phyloP scores from a whole-genome alignment of 2,113 vertebrate genomes.

The Sciurus niger region DNA sequence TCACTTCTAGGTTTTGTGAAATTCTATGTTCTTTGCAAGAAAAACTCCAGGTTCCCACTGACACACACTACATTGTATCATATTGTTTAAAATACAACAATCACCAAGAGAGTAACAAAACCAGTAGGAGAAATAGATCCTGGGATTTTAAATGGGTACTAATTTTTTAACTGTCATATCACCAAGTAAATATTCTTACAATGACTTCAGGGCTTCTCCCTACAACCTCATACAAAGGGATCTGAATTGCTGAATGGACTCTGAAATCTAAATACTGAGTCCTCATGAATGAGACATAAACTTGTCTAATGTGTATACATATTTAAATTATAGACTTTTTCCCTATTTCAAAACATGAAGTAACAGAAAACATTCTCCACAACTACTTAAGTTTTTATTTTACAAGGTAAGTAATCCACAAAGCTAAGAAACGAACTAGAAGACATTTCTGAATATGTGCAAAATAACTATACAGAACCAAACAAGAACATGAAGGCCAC shows the following conservation, averaged over 20 bases:
- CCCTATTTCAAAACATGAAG: conserved; percentile 48
- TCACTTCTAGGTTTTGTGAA: conserved; percentile 49
- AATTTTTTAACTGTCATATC: conserved; percentile 30
- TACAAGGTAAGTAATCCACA: conserved; percentile 63
- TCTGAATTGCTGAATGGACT: conserved; percentile 34
- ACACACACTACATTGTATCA: not conserved
- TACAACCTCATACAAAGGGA: not conserved
- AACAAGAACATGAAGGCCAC: not conserved
- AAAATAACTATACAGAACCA: conserved; percentile 36
- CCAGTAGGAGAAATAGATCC: conserved; percentile 15
- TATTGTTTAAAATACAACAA: conserved; percentile 40
- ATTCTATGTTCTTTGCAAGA: conserved; percentile 20
- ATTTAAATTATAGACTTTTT: conserved; percentile 55
- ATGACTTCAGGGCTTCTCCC: not conserved
- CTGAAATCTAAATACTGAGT: conserved; percentile 44
- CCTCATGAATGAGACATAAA: conserved; percentile 45
- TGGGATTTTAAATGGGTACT: conserved; percentile 32
- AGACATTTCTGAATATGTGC: conserved; percentile 51
- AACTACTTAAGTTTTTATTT: conserved; percentile 58
- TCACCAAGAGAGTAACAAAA: conserved; percentile 52
- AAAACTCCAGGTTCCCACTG: conserved; percentile 32
- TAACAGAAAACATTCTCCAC: conserved; percentile 53
- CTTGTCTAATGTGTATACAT: not conserved
- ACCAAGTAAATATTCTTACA: conserved; percentile 49
- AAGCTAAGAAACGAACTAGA: conserved; percentile 66